phyloP scores from a whole-genome alignment of 23 tunicate genomes.

The Styela clava region DNA sequence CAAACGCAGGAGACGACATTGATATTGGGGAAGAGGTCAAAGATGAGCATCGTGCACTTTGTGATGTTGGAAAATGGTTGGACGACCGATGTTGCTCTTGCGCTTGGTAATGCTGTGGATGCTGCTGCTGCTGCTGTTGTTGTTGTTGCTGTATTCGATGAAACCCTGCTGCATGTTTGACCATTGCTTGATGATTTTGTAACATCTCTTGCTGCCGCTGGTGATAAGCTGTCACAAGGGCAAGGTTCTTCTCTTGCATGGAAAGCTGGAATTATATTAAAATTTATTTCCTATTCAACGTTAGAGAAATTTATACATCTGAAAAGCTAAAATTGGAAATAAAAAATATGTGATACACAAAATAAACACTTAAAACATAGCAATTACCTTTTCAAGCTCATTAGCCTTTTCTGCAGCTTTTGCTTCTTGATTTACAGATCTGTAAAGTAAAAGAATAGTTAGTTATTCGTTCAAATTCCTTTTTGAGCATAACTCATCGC shows the following conservation, averaged over 20 bases:
- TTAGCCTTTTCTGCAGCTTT: constrained; percentile 11
- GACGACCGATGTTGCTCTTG: background rate
- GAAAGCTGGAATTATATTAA: background rate
- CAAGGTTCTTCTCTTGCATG: constrained; percentile 17
- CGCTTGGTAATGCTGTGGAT: background rate
- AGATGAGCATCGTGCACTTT: constrained; percentile 9
- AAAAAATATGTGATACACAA: too few species aligned
- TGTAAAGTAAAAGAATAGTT: background rate
- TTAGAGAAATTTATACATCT: too few species aligned
- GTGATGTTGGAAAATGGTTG: background rate
- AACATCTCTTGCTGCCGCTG: constrained; percentile 12
- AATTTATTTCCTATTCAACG: too few species aligned
- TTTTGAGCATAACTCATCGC: too few species aligned
- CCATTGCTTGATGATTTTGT: constrained; percentile 7
- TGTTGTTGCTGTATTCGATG: background rate
- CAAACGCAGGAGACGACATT: constrained; percentile 27
- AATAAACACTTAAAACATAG: too few species aligned
- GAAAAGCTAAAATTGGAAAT: too few species aligned
- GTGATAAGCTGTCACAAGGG: constrained; percentile 10
- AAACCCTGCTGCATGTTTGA: constrained; percentile 12
- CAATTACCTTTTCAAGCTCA: constrained; percentile 16
- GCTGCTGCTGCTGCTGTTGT: constrained; percentile 1
- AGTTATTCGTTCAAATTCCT: too few species aligned
- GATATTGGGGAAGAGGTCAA: constrained; percentile 31
- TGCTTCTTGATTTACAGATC: constrained; percentile 20